phyloP scores from a whole-genome alignment of 64 coral and sea anemone genomes.

The Dendrophyllia cribrosa region DNA sequence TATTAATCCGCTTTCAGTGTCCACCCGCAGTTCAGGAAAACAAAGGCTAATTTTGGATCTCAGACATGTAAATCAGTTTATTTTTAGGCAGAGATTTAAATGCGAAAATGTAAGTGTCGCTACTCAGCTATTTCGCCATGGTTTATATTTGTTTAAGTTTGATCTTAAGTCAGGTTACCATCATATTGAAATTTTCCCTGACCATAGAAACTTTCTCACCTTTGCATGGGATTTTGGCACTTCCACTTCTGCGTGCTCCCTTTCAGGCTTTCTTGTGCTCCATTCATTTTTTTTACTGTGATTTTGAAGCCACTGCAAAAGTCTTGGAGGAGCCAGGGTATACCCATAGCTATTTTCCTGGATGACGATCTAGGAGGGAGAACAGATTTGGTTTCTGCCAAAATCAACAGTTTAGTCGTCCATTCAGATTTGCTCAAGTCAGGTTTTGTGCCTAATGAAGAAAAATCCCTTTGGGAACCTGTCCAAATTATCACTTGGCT shows the following conservation, averaged over 20 bases:
- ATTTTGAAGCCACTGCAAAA: not conserved
- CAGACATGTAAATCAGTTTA: constrained; percentile 25
- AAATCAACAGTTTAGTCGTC: too few relatives aligned
- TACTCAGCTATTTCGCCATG: not conserved
- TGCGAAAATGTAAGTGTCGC: constrained; percentile 2
- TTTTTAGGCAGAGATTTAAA: constrained; percentile 28
- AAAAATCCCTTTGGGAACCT: constrained; percentile 18
- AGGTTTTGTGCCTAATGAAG: too few relatives aligned
- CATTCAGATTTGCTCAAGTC: too few relatives aligned
- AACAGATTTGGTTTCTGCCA: too few relatives aligned
- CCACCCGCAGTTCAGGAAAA: not conserved
- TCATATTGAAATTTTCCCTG: not conserved
- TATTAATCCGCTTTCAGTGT: constrained; percentile 37
- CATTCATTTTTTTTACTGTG: constrained; percentile 10
- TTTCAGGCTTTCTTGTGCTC: not conserved
- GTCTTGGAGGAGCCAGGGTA: not conserved
- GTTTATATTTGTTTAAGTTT: not conserved
- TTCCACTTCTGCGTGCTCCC: too few relatives aligned
- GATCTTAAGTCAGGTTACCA: constrained; percentile 30
- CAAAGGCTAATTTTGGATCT: constrained; percentile 23
- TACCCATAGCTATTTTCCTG: constrained; percentile 23
- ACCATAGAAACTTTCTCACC: constrained; percentile 12
- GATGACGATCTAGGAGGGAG: not conserved
- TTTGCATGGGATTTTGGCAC: constrained; percentile 56
- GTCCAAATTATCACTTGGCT: constrained; percentile 37